Conservation (phyloP, 2,797 vertebrate genomes). For the Valencia hispanica region DNA sequence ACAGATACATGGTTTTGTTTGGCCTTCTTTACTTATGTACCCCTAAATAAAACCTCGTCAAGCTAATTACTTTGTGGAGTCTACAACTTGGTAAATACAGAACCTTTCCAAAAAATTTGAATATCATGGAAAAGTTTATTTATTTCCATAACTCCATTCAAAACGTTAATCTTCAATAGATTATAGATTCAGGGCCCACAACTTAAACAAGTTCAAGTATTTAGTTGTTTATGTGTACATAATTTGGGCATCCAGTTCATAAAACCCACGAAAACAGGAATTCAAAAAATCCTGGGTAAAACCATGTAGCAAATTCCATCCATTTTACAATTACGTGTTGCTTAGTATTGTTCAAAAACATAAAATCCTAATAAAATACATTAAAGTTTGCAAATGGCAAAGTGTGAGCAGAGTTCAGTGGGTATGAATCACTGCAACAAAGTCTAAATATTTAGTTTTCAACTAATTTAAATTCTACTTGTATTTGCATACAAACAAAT, state of each 20-base stretch:
- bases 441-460: not conserved
- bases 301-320: not conserved
- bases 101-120: no score
- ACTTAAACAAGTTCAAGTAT: no score
- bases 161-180: no score
- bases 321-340: not conserved
- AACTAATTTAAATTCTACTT: not conserved
- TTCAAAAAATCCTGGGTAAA: no score
- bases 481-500: constrained; percentile 8
- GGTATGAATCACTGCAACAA: not conserved
- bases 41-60: not conserved
- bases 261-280: no score
- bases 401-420: not conserved
- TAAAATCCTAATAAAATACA: not conserved
- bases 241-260: no score
- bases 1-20: no score
- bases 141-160: no score
- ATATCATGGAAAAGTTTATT: no score
- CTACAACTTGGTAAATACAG: not conserved
- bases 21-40: not conserved
- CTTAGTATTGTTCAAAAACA: not conserved
- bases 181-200: no score
- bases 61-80: not conserved
- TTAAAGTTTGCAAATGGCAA: not conserved
- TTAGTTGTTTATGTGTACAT: no score